A percentile compares a stretch with the other conserved stretches of the same genome.
phyloP scores from a whole-genome alignment of 2,797 vertebrate genomes.

The Acipenser oxyrinchus region DNA sequence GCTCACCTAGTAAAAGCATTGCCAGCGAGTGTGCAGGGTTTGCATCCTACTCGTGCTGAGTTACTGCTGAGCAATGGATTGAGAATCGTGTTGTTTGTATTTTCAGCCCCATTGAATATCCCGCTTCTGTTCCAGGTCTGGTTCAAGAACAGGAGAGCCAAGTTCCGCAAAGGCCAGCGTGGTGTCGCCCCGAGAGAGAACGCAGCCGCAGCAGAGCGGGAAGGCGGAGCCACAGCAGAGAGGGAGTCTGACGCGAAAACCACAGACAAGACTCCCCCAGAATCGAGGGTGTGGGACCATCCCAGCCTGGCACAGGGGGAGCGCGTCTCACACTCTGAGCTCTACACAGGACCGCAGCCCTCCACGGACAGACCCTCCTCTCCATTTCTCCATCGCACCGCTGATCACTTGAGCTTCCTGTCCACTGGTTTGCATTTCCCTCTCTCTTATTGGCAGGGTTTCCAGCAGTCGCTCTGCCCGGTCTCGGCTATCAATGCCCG shows the following conservation, averaged over 20 bases:
- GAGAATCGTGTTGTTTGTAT: too few species aligned
- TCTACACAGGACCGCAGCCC: slow-evolving; percentile 32
- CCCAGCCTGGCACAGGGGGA: too few species aligned
- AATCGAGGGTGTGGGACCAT: too few species aligned
- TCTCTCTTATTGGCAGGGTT: slow-evolving; percentile 50
- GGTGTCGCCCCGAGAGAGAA: slow-evolving; percentile 38
- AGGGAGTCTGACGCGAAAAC: slow-evolving; percentile 24
- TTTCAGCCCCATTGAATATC: too few species aligned
- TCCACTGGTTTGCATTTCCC: slow-evolving; percentile 42
- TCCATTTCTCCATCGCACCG: slow-evolving; percentile 38
- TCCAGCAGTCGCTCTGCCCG: slow-evolving; percentile 41
- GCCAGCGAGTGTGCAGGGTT: too few species aligned
- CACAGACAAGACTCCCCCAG: background rate
- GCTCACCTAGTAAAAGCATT: too few species aligned
- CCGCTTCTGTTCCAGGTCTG: slow-evolving; percentile 54
- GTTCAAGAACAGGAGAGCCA: slow-evolving; percentile 78
- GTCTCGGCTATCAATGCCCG: slow-evolving; percentile 25
- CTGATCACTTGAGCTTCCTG: slow-evolving; percentile 41
- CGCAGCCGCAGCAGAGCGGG: background rate
- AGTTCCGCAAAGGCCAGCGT: slow-evolving; percentile 68
- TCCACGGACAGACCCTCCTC: slow-evolving; percentile 28
- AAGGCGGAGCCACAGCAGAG: background rate
- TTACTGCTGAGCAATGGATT: too few species aligned
- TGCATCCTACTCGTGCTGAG: too few species aligned
- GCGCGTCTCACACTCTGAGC: slow-evolving; percentile 12